Base-by-base conservation (phyloP, 2,888 invertebrate species). In the Aspidiotus rigidus region DNA sequence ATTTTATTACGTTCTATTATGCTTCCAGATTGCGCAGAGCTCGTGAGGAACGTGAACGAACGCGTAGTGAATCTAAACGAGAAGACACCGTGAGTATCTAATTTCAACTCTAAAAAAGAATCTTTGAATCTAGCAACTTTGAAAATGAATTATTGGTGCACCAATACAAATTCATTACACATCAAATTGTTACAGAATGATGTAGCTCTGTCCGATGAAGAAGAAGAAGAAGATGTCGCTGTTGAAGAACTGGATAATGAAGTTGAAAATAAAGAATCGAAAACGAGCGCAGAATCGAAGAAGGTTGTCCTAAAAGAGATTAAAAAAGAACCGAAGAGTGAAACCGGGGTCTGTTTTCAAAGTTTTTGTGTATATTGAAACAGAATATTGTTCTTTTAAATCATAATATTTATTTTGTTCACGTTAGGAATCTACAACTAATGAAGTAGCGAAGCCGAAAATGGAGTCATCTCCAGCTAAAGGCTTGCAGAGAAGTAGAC, bases 141-240 rank as follows among this genome's bases (percentile, higher is more conserved):
- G 28, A 28, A 28, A 28, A 28, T 28, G 28, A 28, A 28, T 28
- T 28, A 28, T 1, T 28, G 5, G 5, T 28, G 28, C 28, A 28
- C 28, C 28, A 28, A 28, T 28, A 28, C 28, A 28, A 28, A 28
- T 28, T 28, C 28, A 28, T 28, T 1, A 3, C 1, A 28, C 5
- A 28, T 28, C 28, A 28, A 28, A 28, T 28, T 49, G 3, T 60
- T 66, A 7, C 41, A 64, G 15, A 56, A 66, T 44, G 59, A 59
- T 44, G 1, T n/a, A 1, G 17, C 44, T 39, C 39, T 40, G 5
- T 28, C 28, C 7, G 56, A 56, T 10, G 56, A 17, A 5, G 70
- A 71, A 49, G 66, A 54, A 59, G 69, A 72, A 59, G 66, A 44
- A n/a, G 69, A 62, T 41, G 64, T 61, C 10, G 59, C 63, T n/a